A percentile compares a stretch with the other conserved stretches of the same genome.
These are phyloP conservation scores for Regulus satrapa DNA, from an alignment of 2,113 vertebrate genomes.

Conservation along the genomic window DNA sequence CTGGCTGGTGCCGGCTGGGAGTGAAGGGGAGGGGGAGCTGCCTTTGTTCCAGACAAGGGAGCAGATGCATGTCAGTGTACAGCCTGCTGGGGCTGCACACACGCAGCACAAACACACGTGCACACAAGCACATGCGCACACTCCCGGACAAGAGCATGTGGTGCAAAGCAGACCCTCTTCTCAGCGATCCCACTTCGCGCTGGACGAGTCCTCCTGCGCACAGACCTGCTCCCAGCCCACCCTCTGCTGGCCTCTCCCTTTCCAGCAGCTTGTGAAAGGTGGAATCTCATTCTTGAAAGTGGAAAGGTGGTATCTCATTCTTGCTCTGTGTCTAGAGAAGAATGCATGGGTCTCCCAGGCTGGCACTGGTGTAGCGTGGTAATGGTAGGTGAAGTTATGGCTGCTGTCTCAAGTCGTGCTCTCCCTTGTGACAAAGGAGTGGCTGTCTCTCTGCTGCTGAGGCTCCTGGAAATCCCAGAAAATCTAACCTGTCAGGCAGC, in stretches of 20 bases:
- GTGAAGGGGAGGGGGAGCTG: background rate
- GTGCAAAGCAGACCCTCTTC: background rate
- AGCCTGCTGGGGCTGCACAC: conserved; percentile 28
- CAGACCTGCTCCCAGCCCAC: background rate
- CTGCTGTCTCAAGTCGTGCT: background rate
- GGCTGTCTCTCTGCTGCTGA: background rate
- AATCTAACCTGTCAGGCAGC: background rate
- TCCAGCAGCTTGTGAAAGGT: background rate
- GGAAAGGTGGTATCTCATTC: background rate
- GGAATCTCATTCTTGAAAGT: background rate
- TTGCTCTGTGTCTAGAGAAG: background rate
- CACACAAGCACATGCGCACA: background rate
- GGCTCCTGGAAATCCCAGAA: background rate
- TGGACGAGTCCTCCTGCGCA: background rate
- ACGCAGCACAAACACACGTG: background rate
- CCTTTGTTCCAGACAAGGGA: conserved; percentile 27
- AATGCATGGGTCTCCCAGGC: background rate
- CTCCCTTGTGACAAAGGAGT: background rate
- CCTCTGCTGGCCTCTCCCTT: background rate
- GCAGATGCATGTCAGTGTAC: background rate
- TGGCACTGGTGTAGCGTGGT: background rate
- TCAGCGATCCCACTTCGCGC: background rate
- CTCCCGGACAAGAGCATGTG: background rate
- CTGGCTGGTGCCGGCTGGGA: background rate
- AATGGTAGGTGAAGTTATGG: background rate